Evolutionary conservation across 2,888 invertebrate genomes (phyloP).

Genomic region (Boloria euphrosyne): DNA sequence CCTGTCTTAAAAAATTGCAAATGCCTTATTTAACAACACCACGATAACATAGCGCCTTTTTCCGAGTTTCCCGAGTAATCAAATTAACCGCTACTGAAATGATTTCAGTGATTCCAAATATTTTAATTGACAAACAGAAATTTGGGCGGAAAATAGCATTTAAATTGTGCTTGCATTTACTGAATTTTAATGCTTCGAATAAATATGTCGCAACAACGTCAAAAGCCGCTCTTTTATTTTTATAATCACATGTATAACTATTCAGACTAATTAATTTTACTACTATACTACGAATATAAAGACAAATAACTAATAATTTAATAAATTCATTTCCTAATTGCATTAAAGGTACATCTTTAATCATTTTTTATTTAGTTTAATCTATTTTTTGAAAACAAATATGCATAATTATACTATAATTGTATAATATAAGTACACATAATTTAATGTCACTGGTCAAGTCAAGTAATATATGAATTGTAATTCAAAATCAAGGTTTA

Average conservation of each 20-base stretch:
- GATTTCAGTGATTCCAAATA: conserved; percentile 77
- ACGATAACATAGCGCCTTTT: conserved; percentile 57
- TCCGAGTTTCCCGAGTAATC: conserved; percentile 60
- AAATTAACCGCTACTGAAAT: conserved; percentile 74
- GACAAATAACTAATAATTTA: neutral
- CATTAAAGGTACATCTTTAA: too few relatives aligned
- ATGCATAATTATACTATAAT: neutral
- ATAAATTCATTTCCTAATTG: too few relatives aligned
- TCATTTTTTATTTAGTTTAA: too few relatives aligned
- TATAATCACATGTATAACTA: conserved; percentile 5
- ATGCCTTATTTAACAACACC: conserved; percentile 43
- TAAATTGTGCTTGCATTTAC: conserved; percentile 76
- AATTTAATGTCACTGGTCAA: too few relatives aligned
- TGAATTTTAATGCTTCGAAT: conserved; percentile 74
- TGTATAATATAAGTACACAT: neutral
- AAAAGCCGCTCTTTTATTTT: conserved; percentile 18
- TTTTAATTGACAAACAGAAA: conserved; percentile 81
- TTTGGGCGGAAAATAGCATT: conserved; percentile 69
- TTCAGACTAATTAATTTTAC: neutral
- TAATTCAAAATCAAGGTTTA: conserved; percentile 6
- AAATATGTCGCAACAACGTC: conserved; percentile 56
- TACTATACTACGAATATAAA: too few relatives aligned
- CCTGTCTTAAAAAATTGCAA: neutral
- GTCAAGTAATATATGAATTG: neutral
- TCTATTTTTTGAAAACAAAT: too few relatives aligned